Evolutionary conservation across 2,797 vertebrate species (phyloP).

Genomic region (Novumbra hubbsi): DNA sequence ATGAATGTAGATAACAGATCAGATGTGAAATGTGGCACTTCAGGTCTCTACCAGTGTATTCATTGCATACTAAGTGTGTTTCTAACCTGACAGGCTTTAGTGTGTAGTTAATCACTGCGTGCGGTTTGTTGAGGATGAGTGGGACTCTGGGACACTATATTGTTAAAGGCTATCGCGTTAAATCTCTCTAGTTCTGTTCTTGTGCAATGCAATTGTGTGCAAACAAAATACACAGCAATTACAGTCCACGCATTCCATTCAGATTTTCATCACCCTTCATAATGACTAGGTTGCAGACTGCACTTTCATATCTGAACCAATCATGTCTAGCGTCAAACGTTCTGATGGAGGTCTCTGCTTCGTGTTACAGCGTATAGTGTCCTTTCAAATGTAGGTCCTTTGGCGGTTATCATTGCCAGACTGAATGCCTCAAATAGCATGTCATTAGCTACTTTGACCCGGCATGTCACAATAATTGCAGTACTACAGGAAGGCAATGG

Average conservation of each 20-base stretch:
- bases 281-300: slow-evolving; percentile 37
- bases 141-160: background rate
- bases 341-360: slow-evolving; percentile 52
- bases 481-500: slow-evolving; percentile 17
- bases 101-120: background rate
- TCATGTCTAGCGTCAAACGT: slow-evolving; percentile 31
- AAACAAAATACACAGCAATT: background rate
- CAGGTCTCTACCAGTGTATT: background rate
- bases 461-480: slow-evolving; percentile 30
- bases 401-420: slow-evolving; percentile 34
- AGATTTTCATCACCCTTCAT: slow-evolving; percentile 48
- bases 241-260: slow-evolving; percentile 32
- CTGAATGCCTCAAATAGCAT: slow-evolving; percentile 35
- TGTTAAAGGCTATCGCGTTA: background rate
- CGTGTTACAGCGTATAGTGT: slow-evolving; percentile 36
- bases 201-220: slow-evolving; percentile 14
- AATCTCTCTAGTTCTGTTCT: background rate
- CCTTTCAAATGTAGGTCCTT: slow-evolving; percentile 23
- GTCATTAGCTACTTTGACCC: slow-evolving; percentile 43
- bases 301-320: slow-evolving; percentile 36
- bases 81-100: background rate
- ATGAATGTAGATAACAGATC: background rate
- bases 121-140: background rate
- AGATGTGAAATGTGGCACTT: background rate
- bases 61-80: background rate